Evolutionary conservation across 2,113 vertebrate species (phyloP).

Genomic region (Odobenus rosmarus): DNA sequence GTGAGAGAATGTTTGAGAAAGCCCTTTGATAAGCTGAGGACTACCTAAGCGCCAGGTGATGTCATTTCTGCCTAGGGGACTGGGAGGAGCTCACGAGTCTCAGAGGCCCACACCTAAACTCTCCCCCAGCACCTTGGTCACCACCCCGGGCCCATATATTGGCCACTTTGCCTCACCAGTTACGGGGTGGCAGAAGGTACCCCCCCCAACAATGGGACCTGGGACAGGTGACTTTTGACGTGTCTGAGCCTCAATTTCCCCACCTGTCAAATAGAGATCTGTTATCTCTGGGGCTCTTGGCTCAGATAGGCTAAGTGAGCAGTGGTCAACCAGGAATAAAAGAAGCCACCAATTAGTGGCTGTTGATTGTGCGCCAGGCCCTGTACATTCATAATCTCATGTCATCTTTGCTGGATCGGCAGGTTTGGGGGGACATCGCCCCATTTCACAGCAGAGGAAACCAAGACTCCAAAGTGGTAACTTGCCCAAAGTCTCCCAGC

Average conservation of each 20-base stretch:
- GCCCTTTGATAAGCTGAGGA: background rate
- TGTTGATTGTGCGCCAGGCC: rapidly evolving
- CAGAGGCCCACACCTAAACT: background rate
- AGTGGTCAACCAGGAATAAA: background rate
- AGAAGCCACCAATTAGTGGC: background rate
- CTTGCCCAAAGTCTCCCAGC: background rate
- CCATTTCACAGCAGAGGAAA: background rate
- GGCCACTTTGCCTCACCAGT: background rate
- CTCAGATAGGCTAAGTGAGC: background rate
- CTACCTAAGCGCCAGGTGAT: background rate
- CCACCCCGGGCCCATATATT: background rate
- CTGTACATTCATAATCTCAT: rapidly evolving
- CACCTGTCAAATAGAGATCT: background rate
- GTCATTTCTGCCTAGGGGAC: background rate
- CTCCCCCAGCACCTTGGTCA: background rate
- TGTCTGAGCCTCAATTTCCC: background rate
- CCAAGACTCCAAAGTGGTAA: background rate
- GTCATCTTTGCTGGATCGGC: background rate
- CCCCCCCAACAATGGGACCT: background rate
- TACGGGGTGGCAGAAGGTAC: background rate
- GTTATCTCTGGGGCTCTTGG: background rate
- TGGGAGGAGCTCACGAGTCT: background rate
- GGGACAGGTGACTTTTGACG: background rate
- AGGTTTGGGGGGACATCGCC: background rate
- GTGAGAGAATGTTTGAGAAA: background rate